Evolutionary conservation across 2,113 vertebrate species (phyloP).

Genomic region (Otis tarda): DNA sequence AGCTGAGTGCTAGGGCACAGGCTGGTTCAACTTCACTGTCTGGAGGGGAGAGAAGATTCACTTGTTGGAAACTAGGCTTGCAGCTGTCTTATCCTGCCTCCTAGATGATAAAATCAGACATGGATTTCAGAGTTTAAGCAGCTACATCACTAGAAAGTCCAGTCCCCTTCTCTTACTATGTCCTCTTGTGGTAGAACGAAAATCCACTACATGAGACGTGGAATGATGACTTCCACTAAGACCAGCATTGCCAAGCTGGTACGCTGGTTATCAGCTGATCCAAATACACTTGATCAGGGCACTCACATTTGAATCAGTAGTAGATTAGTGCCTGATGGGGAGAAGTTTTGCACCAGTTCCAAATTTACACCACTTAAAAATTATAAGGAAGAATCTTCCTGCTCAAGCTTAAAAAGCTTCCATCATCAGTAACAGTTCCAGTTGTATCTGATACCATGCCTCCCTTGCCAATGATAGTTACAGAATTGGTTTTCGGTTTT

Average conservation of each 20-base stretch:
- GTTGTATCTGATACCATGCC: background rate
- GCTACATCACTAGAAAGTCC: background rate
- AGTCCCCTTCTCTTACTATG: background rate
- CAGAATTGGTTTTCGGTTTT: background rate
- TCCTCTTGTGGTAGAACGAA: background rate
- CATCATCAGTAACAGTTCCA: background rate
- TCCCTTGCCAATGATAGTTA: background rate
- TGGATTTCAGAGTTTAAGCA: background rate
- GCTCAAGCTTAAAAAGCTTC: background rate
- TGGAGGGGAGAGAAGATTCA: background rate
- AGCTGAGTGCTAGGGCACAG: background rate
- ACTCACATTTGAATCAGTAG: background rate
- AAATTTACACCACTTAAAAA: background rate
- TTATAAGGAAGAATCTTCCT: background rate
- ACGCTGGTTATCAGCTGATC: background rate
- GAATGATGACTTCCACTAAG: background rate
- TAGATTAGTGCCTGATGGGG: background rate
- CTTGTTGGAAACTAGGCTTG: background rate
- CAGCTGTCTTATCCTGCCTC: background rate
- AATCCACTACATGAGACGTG: background rate
- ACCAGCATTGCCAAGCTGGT: background rate
- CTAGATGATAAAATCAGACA: background rate
- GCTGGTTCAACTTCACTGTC: background rate
- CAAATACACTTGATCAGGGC: background rate
- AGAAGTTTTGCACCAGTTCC: background rate